Base-by-base conservation (phyloP, 2,797 vertebrate species). In the Mallotus villosus region DNA sequence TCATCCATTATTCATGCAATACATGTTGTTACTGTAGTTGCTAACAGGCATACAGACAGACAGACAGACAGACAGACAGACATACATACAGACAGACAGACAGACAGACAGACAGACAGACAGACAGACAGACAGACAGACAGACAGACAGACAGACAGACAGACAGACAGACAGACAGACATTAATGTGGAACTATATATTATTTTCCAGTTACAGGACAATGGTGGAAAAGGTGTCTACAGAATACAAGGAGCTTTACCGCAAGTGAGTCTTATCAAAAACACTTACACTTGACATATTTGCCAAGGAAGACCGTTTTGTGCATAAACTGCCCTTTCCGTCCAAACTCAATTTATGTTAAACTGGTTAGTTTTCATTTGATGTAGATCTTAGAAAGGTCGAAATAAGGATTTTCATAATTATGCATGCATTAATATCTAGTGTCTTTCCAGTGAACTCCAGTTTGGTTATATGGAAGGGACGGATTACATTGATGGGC, bases 391-490 rank as follows among this genome's bases (percentile, higher is more conserved):
- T 29, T 3, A 11, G 2, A 11, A 14, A 25, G 25, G 25, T 61
- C 19, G 4, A 5, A 32, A 5, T 27, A 27, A 63, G 1, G 11
- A 29, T 8, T 34, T 32, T 32, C 5, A 32, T 32, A 32, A 17
- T 16, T 4, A 16, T 55, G 19, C 5, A 16, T 63, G 60, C 17
- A 29, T 63, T 41, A n/a, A 14, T 37, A 11, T 59, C 16, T 63
- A 5, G 8, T 82, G 24, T 82, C 24, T 16, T 87, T 68, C 51
- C 85, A 98, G 97, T 71, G 87, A 91, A 82, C 94, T 97, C 82
- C 94, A 96, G 76, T 99, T 99, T 85, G 97, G 97, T 61, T 95
- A 95, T 78, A 95, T 98, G 94, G 94, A 96, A 65, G 96, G 92
- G 57, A 93, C 86, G 21, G 93, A 94, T 22, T 99, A 97, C 80